Base-by-base conservation (phyloP, 2,113 vertebrate species). In the Centropristis striata region DNA sequence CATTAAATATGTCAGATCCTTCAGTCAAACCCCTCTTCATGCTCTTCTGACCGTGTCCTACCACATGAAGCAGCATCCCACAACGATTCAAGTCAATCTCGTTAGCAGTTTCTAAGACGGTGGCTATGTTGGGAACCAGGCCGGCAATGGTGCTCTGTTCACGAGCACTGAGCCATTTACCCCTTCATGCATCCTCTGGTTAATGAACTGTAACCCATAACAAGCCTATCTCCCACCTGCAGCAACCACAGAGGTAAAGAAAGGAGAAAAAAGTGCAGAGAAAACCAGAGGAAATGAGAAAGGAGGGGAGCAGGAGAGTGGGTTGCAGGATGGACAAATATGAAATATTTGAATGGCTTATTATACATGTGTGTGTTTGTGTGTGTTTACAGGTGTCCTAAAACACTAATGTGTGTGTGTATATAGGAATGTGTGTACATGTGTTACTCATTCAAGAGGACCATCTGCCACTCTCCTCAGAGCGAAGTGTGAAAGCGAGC, bases 381-480 rank as follows among this genome's bases (percentile, higher is more conserved):
- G 64, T 67, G 16, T 12, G 25, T 81, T 70, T 75, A 69, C 39
- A 59, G 65, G 64, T 51, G 42, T 64, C 51, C 64, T 42, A 51
- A 86, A 82, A 71, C 72, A 41, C 37, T 10, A 15, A 21, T 76
- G 59, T 71, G 58, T 64, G 42, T 75, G 65, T 74, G 50, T 68
- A 11, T 60, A 39, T 15, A 32, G 63, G 67, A 81, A 76, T 87
- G 77, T 87, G 70, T 73, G 28, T 8, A 8, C 27, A 58, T 65
- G 75, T 77, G 65, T 81, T 76, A 83, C 66, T 85, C 77, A 87
- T 87, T 92, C 89, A 88, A 72, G 32, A 75, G 66, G 84, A 81
- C 90, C 92, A 91, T 92, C 92, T 93, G 92, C 88, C 86, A 78
- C 67, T 90, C 86, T 81, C 64, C 87, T 73, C 59, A 49, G 81